Evolutionary conservation across 1,140 invertebrate species (phyloP), one percentile per base, ranked within the genome.

Genomic region (Zelostemma sp.): DNA sequence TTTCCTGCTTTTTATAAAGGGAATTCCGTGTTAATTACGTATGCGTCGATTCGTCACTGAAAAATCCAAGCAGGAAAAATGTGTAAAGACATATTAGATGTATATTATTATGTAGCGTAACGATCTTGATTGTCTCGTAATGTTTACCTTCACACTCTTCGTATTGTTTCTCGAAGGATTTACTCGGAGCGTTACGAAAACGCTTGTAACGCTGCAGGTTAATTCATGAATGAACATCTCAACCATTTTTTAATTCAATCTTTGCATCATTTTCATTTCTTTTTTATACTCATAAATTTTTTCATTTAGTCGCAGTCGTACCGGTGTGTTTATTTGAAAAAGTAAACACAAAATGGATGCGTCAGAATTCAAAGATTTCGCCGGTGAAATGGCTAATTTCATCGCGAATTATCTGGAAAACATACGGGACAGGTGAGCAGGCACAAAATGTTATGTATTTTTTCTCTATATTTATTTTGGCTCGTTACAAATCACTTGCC

Each of bases 391-490:
- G 68, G 57, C 68, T 28, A 65, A 62, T 59, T 71, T 66, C 14
- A 71, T 71, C n/a, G 60, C 68, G n/a, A 60, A 66, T 6, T 71
- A 71, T 12, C 55, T 71, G 14, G 68, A 71, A 59, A 66, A 71
- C 33, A 71, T 71, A 6, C 53, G 68, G 14, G 68, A 68, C 5
- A 62, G 65, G 65, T 35, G 11, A 35, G 5, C 50, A 21, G 11
- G n/a, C 17, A 11, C 9, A 19, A 1, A 19, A n/a, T n/a, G n/a
- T n/a, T n/a, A n/a, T n/a, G n/a, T n/a, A n/a, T n/a, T n/a, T n/a
- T n/a, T n/a, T n/a, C n/a, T n/a, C n/a, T n/a, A n/a, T n/a, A n/a
- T n/a, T n/a, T n/a, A n/a, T n/a, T n/a, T n/a, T n/a, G n/a, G n/a
- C n/a, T n/a, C n/a, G n/a, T n/a, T n/a, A n/a, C n/a, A n/a, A n/a